Percentiles rank a stretch among this genome's conserved stretches.
Evolutionary conservation across 1,140 invertebrate species (phyloP).

Genomic region (Euwallacea fornicatus): DNA sequence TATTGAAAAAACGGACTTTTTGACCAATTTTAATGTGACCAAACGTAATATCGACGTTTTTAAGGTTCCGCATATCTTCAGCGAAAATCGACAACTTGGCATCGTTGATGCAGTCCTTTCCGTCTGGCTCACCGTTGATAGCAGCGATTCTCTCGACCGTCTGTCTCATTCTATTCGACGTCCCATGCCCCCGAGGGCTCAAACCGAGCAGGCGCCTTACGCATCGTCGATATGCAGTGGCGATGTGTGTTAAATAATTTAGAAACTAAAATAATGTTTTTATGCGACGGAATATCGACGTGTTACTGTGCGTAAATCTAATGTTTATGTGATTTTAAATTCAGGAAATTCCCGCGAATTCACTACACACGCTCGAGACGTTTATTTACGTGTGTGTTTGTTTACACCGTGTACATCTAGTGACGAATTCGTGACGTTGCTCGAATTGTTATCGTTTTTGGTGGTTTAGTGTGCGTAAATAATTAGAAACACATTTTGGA

Average conservation of each 20-base stretch:
- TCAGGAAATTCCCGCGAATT: constrained; percentile 3
- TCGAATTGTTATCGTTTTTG: too few relatives aligned
- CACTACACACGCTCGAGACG: neutral
- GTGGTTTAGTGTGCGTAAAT: too few relatives aligned
- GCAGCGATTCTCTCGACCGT: constrained; percentile 13
- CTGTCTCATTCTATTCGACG: constrained; percentile 25
- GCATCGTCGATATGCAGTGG: constrained; percentile 38
- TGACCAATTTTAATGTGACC: too few relatives aligned
- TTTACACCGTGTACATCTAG: neutral
- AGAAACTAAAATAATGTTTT: constrained; percentile 39
- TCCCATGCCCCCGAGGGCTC: constrained; percentile 28
- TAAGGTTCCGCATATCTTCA: too few relatives aligned
- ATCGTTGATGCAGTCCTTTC: constrained; percentile 8
- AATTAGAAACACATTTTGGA: too few relatives aligned
- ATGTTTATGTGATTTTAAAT: constrained; percentile 14
- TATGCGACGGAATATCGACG: constrained; percentile 20
- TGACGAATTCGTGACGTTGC: neutral
- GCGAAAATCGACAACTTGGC: neutral
- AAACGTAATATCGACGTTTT: too few relatives aligned
- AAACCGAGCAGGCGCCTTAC: constrained; percentile 34
- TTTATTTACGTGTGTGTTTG: constrained; percentile 27
- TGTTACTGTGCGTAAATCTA: constrained; percentile 14
- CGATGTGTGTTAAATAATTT: constrained; percentile 40
- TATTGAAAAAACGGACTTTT: too few relatives aligned
- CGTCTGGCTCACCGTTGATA: neutral